Conservation (phyloP, 2,797 vertebrate species). For the Rhabdomys pumilio region DNA sequence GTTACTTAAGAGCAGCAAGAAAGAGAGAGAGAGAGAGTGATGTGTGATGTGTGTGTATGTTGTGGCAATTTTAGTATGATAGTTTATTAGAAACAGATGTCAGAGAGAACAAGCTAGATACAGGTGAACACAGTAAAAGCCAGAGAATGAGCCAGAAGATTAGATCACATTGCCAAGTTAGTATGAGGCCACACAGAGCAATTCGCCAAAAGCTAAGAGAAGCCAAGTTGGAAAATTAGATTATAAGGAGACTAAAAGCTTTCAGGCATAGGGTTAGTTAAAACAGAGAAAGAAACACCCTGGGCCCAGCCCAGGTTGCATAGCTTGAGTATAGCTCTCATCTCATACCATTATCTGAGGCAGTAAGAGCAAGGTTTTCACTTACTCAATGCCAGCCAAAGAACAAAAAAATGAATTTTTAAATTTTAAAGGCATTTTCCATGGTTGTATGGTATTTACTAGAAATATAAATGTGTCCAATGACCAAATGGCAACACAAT, state of each 20-base stretch:
- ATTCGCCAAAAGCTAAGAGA: neutral
- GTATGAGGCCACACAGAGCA: neutral
- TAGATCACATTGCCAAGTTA: neutral
- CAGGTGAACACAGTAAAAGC: neutral
- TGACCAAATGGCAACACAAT: neutral
- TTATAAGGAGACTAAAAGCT: neutral
- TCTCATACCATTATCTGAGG: neutral
- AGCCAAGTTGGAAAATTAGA: neutral
- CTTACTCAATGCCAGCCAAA: neutral
- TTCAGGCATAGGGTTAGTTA: neutral
- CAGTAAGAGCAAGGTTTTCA: neutral
- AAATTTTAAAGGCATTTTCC: neutral
- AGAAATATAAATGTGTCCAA: neutral
- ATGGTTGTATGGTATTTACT: neutral
- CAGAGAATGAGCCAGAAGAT: neutral
- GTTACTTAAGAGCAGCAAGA: neutral
- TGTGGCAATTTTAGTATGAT: neutral
- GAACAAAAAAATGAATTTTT: neutral
- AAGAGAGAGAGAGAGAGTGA: no score
- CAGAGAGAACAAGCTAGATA: neutral
- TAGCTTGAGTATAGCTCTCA: neutral
- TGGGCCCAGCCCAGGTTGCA: neutral
- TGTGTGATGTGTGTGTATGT: neutral
- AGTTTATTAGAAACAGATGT: neutral
- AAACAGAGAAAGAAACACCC: neutral